These are phyloP conservation scores for Eristalinus aeneus DNA, from an alignment of 2,888 invertebrate genomes.

Conservation along the genomic window DNA sequence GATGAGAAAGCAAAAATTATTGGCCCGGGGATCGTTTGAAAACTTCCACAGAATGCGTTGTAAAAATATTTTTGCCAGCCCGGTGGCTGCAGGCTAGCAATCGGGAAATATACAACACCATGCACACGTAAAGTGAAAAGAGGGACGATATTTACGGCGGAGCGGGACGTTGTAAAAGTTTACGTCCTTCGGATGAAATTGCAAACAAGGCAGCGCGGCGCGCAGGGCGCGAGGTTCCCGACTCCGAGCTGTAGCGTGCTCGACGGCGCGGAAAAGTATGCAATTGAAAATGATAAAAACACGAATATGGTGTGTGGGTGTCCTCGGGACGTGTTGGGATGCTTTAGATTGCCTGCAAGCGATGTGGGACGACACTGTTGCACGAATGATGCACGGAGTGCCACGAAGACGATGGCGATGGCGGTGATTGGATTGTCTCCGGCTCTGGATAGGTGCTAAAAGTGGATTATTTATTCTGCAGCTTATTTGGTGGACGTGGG, in stretches of 20 bases:
- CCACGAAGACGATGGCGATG: neutral
- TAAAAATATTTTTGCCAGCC: conserved; percentile 31
- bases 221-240: neutral
- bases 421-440: neutral
- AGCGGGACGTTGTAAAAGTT: conserved; percentile 43
- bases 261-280: conserved; percentile 16
- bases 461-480: neutral
- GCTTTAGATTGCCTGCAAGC: neutral
- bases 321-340: neutral
- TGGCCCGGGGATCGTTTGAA: conserved; percentile 27
- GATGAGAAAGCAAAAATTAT: conserved; percentile 28
- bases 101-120: conserved; percentile 38
- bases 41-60: conserved; percentile 28
- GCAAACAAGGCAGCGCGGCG: conserved; percentile 6
- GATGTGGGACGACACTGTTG: conserved; percentile 18
- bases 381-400: neutral
- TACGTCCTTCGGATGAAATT: conserved; percentile 42
- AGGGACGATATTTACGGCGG: conserved; percentile 29
- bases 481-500: neutral
- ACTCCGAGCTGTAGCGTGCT: neutral
- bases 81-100: conserved; percentile 19
- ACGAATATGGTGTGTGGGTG: neutral
- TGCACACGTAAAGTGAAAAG: conserved; percentile 42
- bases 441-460: neutral
- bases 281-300: conserved; percentile 31